Evolutionary conservation across 1,140 invertebrate species (phyloP).

Genomic region (Mya arenaria): DNA sequence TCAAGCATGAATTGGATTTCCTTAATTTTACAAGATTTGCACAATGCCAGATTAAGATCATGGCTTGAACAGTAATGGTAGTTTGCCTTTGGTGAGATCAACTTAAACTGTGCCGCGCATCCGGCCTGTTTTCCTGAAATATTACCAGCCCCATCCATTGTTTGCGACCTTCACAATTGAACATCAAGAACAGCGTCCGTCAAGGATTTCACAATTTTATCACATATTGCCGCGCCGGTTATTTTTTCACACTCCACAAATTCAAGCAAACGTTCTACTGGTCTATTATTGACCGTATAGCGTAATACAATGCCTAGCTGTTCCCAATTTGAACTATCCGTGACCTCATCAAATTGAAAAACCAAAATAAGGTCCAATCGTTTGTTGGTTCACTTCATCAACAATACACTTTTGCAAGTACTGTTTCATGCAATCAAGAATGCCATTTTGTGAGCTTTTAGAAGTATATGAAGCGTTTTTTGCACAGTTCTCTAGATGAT

Average conservation of each 20-base stretch:
- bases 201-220: slow-evolving; percentile 34
- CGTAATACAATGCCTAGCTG: slow-evolving; percentile 54
- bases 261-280: slow-evolving; percentile 47
- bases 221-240: slow-evolving; percentile 45
- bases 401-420: slow-evolving; percentile 52
- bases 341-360: slow-evolving; percentile 55
- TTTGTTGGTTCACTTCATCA: slow-evolving; percentile 43
- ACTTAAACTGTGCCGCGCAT: slow-evolving; percentile 31
- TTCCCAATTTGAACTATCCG: slow-evolving; percentile 54
- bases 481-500: slow-evolving; percentile 46
- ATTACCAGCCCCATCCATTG: slow-evolving; percentile 61
- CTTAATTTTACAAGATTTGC: slow-evolving; percentile 56
- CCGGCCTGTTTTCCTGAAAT: slow-evolving; percentile 55
- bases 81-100: slow-evolving; percentile 40
- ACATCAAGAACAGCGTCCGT: slow-evolving; percentile 39
- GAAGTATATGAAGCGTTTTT: slow-evolving; percentile 60
- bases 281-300: slow-evolving; percentile 28
- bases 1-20: slow-evolving; percentile 61
- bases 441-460: slow-evolving; percentile 55
- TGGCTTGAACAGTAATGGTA: slow-evolving; percentile 57
- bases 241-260: slow-evolving; percentile 57
- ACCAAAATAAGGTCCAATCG: slow-evolving; percentile 47
- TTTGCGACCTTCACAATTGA: slow-evolving; percentile 42
- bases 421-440: slow-evolving; percentile 42
- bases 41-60: slow-evolving; percentile 57